Percentiles rank a stretch among this genome's conserved stretches.
phyloP scores from a whole-genome alignment of 2,797 vertebrate genomes.

The Falco naumanni region DNA sequence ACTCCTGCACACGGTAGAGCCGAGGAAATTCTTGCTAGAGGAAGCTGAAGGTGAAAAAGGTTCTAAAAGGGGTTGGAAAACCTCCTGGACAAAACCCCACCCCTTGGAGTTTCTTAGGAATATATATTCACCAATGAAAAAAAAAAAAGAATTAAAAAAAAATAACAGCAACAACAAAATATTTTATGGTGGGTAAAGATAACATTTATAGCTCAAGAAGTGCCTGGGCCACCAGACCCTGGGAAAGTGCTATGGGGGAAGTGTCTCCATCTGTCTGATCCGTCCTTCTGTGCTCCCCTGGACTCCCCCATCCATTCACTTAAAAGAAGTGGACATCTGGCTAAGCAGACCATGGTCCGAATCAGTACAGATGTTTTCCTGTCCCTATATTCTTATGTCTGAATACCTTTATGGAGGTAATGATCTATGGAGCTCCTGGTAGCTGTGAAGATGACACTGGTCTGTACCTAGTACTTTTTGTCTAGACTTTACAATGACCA shows the following conservation, averaged over 20 bases:
- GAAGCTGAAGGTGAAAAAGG: neutral
- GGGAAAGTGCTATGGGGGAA: neutral
- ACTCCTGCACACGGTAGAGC: neutral
- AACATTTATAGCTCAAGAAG: neutral
- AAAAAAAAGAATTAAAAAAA: accelerated
- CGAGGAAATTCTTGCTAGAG: neutral
- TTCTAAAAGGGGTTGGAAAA: neutral
- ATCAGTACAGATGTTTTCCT: neutral
- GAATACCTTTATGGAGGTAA: neutral
- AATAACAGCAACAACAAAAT: neutral
- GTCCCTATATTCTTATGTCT: neutral
- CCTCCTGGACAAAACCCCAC: neutral
- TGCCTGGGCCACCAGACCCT: neutral
- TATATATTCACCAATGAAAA: neutral
- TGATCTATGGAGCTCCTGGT: neutral
- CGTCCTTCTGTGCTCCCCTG: neutral
- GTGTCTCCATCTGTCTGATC: neutral
- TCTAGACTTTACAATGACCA: neutral
- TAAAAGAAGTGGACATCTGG: neutral
- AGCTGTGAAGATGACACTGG: neutral
- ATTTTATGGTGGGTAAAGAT: neutral
- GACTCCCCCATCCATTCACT: neutral
- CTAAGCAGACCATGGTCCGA: neutral
- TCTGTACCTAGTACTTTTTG: neutral
- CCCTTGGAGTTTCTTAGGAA: neutral